Conservation (phyloP, 2,797 vertebrate species). For the Gallinago stenura region DNA sequence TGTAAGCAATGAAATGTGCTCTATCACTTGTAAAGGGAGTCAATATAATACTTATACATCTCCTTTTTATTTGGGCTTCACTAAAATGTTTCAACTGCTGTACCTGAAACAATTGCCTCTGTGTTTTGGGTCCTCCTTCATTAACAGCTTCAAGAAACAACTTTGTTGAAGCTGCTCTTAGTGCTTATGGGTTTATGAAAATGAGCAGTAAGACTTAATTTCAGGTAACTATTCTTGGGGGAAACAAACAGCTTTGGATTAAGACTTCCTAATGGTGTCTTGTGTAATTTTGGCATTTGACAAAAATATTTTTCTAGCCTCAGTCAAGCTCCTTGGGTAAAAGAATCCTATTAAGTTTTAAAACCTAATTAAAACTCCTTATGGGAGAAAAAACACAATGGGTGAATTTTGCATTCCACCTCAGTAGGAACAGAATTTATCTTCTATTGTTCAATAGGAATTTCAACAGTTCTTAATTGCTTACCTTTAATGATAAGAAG, state of each 20-base stretch:
- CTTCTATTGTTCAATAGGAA: not conserved
- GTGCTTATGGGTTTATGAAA: not conserved
- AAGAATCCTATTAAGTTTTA: not conserved
- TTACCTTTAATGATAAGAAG: constrained; percentile 94
- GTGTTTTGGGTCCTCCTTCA: not conserved
- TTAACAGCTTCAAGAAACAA: not conserved
- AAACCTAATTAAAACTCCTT: not conserved
- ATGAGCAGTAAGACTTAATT: not conserved
- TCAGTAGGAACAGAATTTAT: not conserved
- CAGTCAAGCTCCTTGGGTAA: not conserved
- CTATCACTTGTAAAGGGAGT: not conserved
- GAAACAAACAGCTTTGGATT: not conserved
- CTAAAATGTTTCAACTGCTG: not conserved
- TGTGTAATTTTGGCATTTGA: not conserved
- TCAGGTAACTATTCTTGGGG: not conserved
- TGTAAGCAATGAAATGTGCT: not conserved
- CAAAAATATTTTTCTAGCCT: not conserved
- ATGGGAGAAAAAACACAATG: not conserved
- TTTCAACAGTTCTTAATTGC: not conserved
- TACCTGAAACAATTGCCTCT: not conserved
- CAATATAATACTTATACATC: accelerated
- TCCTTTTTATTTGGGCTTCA: not conserved
- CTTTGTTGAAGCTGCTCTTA: not conserved
- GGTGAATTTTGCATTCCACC: not conserved
- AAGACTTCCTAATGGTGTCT: not conserved